Conservation (phyloP, 1,140 invertebrate species). For the Phthorimaea operculella region DNA sequence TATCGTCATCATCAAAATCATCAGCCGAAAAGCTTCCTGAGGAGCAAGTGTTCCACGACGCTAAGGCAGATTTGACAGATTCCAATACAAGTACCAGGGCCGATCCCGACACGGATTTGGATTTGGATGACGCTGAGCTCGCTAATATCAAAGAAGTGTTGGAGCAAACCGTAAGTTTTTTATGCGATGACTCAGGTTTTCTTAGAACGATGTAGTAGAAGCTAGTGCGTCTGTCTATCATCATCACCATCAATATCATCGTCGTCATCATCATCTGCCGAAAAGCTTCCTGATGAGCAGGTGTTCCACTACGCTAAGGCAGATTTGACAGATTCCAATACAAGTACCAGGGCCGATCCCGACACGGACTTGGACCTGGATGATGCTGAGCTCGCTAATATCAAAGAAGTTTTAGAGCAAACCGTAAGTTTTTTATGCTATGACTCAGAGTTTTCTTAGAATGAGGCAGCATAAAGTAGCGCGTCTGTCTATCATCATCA, state of each 20-base stretch:
- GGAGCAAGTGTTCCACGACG: conserved; percentile 26
- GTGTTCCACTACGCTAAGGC: conserved; percentile 26
- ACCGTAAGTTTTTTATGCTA: conserved; percentile 30
- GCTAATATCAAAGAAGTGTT: conserved; percentile 52
- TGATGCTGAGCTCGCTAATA: conserved; percentile 43
- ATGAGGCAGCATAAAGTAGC: no score
- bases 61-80: conserved; percentile 31
- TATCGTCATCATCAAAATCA: no score
- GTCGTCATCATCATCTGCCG: no score
- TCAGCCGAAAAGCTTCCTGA: conserved; percentile 32
- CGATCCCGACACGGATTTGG: conserved; percentile 45
- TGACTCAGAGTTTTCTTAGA: no score
- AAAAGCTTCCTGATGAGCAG: conserved; percentile 32
- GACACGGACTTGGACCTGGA: conserved; percentile 54
- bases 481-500: no score
- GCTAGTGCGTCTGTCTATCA: no score
- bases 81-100: conserved; percentile 42
- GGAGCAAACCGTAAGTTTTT: conserved; percentile 44
- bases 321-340: conserved; percentile 34
- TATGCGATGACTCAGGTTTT: no score
- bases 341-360: conserved; percentile 40
- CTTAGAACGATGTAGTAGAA: no score
- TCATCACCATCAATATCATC: no score
- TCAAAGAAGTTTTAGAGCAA: conserved; percentile 57
- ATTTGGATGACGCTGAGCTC: conserved; percentile 47